Evolutionary conservation across 2,113 vertebrate species (phyloP).

Genomic region (Corythornis madagascariensis): DNA sequence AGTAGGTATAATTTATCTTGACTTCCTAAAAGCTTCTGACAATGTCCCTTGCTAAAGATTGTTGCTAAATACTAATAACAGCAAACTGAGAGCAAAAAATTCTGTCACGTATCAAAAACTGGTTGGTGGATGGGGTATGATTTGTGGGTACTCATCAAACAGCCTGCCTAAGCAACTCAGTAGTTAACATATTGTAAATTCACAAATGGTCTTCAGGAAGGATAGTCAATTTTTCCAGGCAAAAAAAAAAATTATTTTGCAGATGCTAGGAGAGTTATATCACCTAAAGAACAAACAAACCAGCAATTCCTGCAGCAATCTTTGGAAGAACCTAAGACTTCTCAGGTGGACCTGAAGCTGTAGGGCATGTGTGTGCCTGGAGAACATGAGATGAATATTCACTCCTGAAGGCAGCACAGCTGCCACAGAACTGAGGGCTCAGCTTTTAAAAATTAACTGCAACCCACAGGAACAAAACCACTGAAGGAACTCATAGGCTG

Average conservation of each 20-base stretch:
- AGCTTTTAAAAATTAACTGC: not conserved
- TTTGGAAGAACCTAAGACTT: not conserved
- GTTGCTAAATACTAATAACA: not conserved
- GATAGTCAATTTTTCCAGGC: not conserved
- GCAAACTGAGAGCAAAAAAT: not conserved
- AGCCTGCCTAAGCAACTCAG: not conserved
- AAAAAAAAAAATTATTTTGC: not conserved
- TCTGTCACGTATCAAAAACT: not conserved
- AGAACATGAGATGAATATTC: not conserved
- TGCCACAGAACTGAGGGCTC: not conserved
- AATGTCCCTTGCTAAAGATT: not conserved
- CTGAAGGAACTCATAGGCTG: not conserved
- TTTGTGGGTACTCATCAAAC: not conserved
- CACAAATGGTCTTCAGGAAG: not conserved
- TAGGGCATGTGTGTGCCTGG: fast-evolving
- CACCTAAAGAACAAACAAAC: not conserved
- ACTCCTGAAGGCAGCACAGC: not conserved
- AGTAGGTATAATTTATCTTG: not conserved
- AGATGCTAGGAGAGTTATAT: not conserved
- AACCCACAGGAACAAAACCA: not conserved
- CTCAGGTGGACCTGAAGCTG: not conserved
- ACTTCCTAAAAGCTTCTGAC: not conserved
- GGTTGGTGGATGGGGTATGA: not conserved
- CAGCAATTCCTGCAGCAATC: not conserved
- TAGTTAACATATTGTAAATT: not conserved